Percentiles rank a stretch among this genome's conserved stretches.
phyloP scores from a whole-genome alignment of 2,113 vertebrate genomes.

The Anthoscopus minutus region DNA sequence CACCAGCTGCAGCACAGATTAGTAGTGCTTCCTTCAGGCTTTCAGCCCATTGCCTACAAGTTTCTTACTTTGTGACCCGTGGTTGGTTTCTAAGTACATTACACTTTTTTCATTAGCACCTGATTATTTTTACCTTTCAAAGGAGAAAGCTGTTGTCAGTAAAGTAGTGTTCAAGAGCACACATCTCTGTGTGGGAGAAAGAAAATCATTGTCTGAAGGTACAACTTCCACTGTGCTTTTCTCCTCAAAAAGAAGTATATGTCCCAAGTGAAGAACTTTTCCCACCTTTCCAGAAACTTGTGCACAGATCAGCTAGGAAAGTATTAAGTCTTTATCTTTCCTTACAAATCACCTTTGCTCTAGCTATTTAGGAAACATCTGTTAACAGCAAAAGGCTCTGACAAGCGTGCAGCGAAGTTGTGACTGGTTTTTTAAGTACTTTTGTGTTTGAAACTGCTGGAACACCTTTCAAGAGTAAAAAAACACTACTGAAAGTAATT shows the following conservation, averaged over 20 bases:
- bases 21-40: not conserved
- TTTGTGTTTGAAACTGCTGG: slow-evolving; percentile 37
- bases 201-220: not conserved
- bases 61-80: not conserved
- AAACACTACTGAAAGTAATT: not conserved
- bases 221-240: not conserved
- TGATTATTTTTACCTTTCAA: not conserved
- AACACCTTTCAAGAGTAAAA: slow-evolving; percentile 27
- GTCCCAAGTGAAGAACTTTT: not conserved
- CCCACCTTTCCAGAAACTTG: not conserved
- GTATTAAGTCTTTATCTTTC: not conserved
- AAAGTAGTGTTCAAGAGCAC: not conserved
- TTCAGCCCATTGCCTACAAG: not conserved
- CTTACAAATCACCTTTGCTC: not conserved
- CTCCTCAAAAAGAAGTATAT: not conserved
- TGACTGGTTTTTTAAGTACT: slow-evolving; percentile 14
- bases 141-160: not conserved
- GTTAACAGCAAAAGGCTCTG: not conserved
- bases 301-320: not conserved
- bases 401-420: slow-evolving; percentile 6
- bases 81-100: not conserved
- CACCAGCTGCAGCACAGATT: not conserved
- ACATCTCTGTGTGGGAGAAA: not conserved
- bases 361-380: not conserved
- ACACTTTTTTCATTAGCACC: not conserved